A percentile compares a stretch with the other conserved stretches of the same genome.
phyloP scores from a whole-genome alignment of 1,140 invertebrate genomes.

The Agrypnia vestita region DNA sequence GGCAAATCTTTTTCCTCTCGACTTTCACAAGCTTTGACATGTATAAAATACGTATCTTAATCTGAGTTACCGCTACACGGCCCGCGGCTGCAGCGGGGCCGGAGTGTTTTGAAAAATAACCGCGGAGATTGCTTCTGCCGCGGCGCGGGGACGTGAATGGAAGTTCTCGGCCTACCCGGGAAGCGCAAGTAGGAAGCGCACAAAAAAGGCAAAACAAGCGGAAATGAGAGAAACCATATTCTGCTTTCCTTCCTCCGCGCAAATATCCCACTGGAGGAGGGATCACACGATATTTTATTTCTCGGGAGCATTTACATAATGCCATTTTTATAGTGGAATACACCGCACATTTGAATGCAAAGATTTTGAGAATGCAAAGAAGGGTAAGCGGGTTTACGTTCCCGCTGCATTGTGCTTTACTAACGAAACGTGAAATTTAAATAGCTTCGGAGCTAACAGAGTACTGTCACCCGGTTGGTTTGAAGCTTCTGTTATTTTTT shows the following conservation, averaged over 20 bases:
- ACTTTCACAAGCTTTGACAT: conserved; percentile 65
- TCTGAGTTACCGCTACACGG: conserved; percentile 60
- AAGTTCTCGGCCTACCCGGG: conserved; percentile 46
- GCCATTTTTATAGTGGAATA: conserved; percentile 67
- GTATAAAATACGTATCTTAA: conserved; percentile 67
- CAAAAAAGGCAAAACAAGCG: conserved; percentile 61
- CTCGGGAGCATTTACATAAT: conserved; percentile 72
- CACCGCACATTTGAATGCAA: conserved; percentile 51
- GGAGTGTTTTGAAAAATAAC: conserved; percentile 58
- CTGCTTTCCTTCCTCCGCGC: conserved; percentile 62
- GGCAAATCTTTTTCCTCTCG: conserved; percentile 64
- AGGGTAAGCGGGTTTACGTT: conserved; percentile 32
- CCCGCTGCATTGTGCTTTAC: conserved; percentile 29
- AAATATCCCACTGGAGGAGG: conserved; percentile 47
- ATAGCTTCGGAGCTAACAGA: conserved; percentile 4
- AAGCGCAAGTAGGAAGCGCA: conserved; percentile 5
- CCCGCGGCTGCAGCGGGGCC: background rate
- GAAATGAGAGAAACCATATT: conserved; percentile 74
- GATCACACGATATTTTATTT: conserved; percentile 67
- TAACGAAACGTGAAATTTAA: conserved; percentile 50
- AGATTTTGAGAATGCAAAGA: conserved; percentile 52
- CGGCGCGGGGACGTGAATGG: conserved; percentile 52
- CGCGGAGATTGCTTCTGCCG: conserved; percentile 55
- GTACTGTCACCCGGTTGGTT: background rate
- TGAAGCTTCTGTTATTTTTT: no score